Conservation (phyloP, 1,140 invertebrate genomes). For the Drosophila seguyi region DNA sequence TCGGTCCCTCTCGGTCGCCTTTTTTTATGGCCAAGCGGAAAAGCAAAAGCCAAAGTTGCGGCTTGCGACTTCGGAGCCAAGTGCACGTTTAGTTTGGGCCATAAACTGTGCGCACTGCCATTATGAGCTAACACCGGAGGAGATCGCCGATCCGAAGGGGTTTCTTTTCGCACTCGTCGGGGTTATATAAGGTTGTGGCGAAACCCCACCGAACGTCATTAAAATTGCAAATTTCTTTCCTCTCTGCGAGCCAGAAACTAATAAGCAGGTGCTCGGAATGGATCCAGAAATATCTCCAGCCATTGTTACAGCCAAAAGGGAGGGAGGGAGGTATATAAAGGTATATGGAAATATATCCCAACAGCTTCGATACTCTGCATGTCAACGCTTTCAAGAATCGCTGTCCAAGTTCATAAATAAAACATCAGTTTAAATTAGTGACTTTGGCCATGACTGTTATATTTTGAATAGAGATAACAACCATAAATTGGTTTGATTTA, state of each 20-base stretch:
- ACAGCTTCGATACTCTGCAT: conserved; percentile 14
- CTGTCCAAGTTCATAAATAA: conserved; percentile 33
- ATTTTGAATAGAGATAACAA: conserved; percentile 32
- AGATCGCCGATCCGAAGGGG: conserved; percentile 24
- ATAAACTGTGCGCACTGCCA: conserved; percentile 55
- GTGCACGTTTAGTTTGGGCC: conserved; percentile 60
- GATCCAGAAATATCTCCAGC: conserved; percentile 27
- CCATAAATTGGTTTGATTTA: conserved; percentile 39
- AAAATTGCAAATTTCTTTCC: conserved; percentile 62
- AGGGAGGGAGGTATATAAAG: background rate
- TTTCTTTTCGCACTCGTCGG: conserved; percentile 56
- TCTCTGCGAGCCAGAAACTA: conserved; percentile 40
- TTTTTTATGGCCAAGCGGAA: conserved; percentile 38
- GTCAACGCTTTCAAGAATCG: conserved; percentile 30
- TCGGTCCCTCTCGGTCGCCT: background rate
- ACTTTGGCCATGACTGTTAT: conserved; percentile 45
- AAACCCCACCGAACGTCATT: conserved; percentile 47
- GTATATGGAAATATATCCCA: conserved; percentile 1
- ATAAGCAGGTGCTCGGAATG: conserved; percentile 33
- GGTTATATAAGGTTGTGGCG: conserved; percentile 63
- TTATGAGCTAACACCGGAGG: conserved; percentile 48
- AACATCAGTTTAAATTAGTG: conserved; percentile 52
- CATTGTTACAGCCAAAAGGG: conserved; percentile 15
- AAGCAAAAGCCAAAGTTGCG: conserved; percentile 40
- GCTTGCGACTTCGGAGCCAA: conserved; percentile 31